Conservation (phyloP, 2,113 vertebrate genomes). For the Myiopsitta monachus region DNA sequence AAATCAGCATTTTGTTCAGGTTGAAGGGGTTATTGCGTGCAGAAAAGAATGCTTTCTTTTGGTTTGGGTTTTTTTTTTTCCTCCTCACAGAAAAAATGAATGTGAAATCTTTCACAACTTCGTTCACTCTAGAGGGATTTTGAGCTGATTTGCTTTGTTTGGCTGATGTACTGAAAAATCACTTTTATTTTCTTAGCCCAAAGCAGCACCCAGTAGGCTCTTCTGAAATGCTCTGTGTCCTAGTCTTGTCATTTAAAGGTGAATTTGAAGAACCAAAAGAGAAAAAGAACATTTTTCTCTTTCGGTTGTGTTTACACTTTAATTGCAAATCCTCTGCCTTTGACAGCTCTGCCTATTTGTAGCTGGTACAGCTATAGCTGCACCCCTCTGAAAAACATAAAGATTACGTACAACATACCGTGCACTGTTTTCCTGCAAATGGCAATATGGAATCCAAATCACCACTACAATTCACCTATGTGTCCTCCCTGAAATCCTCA, state of each 20-base stretch:
- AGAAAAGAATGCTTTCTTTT: not conserved
- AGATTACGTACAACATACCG: not conserved
- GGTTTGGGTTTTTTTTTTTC: not conserved
- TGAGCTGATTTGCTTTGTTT: conserved; percentile 7
- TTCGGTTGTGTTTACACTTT: not conserved
- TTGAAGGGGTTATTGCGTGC: not conserved
- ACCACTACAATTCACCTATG: not conserved
- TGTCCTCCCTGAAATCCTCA: not conserved
- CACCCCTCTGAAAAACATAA: not conserved
- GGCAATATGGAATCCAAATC: not conserved
- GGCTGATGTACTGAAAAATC: not conserved
- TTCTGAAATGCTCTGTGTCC: not conserved
- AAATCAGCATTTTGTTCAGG: not conserved
- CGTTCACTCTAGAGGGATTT: not conserved
- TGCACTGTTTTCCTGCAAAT: not conserved
- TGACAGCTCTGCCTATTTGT: not conserved
- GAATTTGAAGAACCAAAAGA: not conserved
- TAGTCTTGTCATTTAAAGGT: not conserved
- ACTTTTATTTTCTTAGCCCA: conserved; percentile 4
- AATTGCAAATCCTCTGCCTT: not conserved
- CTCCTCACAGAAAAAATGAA: not conserved
- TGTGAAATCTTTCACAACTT: conserved; percentile 15
- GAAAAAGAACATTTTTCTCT: not conserved
- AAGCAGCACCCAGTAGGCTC: not conserved
- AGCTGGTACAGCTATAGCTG: not conserved